Evolutionary conservation across 2,888 invertebrate species (phyloP), one percentile per base, ranked within the genome.

Genomic region (Drosophila neutralis): DNA sequence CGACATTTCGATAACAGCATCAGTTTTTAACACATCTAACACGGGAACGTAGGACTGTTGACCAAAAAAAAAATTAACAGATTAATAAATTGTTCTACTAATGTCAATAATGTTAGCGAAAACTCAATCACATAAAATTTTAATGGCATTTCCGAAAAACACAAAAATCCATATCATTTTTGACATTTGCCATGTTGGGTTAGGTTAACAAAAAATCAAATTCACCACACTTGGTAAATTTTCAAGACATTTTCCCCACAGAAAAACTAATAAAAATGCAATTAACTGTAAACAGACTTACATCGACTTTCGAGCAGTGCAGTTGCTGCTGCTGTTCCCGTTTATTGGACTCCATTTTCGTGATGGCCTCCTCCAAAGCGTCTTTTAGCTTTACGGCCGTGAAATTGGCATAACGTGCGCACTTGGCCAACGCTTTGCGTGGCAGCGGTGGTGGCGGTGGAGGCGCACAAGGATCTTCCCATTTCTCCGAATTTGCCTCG

Each of bases 371-470:
- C 48, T 90, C 89, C 21, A 90, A 48, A 1, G 89, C 87, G 40
- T 80, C 84, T 67, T 89, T 87, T 0, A 90, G 62, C 53, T 83
- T 79, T 11, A 76, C 67, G 18, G 85, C 82, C 13, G 81, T 79
- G 18, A 85, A 40, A 51, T 82, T 88, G 1, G 73, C 53, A 57
- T 75, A 83, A 29, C 76, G 73, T 5, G 64, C 69, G 35, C 73
- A 63, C 11, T 59, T 42, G 0, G 68, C 35, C 38, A 72, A 21
- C 7, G 67, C 45, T 35, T 61, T 74, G 10, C 36, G 40, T 1
- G 87, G 89, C 56, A 87, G 40, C 7, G 87, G 89, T 2, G 91
- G 89, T 2, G 90, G 89, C 0, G 78, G 82, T 24, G 91, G 87
- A 11, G 90, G 82, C 6, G 82, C 80, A 73, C 80, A 83, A 5